A percentile compares a stretch with the other conserved stretches of the same genome.
These are phyloP conservation scores for Elgonia sp. DNA, from an alignment of 2,888 invertebrate species.

Conservation along the genomic window DNA sequence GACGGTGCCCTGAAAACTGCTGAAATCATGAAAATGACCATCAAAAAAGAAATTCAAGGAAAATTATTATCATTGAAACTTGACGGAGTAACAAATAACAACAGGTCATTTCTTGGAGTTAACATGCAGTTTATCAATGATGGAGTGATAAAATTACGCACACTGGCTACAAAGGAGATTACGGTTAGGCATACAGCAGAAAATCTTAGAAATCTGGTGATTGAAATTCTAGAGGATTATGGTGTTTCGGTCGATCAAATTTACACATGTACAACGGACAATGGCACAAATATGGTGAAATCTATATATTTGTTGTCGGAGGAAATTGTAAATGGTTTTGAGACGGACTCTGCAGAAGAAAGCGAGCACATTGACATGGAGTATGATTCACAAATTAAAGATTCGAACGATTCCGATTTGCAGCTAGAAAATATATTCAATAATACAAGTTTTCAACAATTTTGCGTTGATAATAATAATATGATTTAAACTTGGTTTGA, in stretches of 20 bases:
- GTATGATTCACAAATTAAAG: background rate
- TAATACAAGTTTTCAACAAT: background rate
- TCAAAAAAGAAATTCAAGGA: constrained; percentile 26
- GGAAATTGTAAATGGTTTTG: background rate
- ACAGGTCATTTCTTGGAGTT: constrained; percentile 43
- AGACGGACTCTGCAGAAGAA: background rate
- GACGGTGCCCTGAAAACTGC: constrained; percentile 31
- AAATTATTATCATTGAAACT: constrained; percentile 51
- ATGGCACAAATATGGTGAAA: constrained; percentile 53
- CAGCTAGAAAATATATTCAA: background rate
- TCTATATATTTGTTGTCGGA: constrained; percentile 18
- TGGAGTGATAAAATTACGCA: constrained; percentile 33
- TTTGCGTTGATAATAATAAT: background rate
- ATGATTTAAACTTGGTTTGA: too few species aligned
- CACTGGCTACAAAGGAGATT: constrained; percentile 29
- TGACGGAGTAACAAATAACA: constrained; percentile 44
- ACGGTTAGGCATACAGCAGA: constrained; percentile 34
- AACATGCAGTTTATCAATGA: constrained; percentile 46
- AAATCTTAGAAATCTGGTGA: constrained; percentile 38
- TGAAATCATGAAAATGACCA: constrained; percentile 1
- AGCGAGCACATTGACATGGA: background rate
- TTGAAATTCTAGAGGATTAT: constrained; percentile 9
- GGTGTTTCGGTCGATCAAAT: constrained; percentile 26
- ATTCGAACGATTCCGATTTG: background rate
- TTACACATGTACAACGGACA: constrained; percentile 52